A percentile compares a stretch with the other conserved stretches of the same genome.
Conservation (phyloP, 2,113 vertebrate species). For the Theristicus caerulescens region DNA sequence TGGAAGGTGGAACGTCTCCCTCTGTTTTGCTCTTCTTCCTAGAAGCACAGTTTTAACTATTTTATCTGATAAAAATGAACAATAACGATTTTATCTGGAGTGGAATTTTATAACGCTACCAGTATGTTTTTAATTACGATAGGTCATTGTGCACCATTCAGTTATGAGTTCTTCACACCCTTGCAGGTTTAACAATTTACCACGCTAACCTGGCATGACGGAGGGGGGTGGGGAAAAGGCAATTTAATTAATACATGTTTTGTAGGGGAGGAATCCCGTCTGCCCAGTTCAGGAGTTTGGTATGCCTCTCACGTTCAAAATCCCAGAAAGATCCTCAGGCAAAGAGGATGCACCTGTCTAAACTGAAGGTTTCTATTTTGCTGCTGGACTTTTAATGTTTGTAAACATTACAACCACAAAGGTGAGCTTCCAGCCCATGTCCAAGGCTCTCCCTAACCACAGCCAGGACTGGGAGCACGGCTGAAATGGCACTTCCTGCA, state of each 20-base stretch:
- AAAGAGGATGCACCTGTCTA: not conserved
- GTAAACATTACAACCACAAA: not conserved
- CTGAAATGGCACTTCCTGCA: not conserved
- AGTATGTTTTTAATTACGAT: accelerated
- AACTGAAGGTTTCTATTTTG: not conserved
- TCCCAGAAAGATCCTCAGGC: not conserved
- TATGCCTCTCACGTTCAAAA: not conserved
- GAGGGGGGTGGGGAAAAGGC: not conserved
- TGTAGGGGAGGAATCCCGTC: not conserved
- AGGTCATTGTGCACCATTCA: not conserved
- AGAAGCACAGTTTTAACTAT: not conserved
- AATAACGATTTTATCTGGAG: accelerated
- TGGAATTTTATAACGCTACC: not conserved
- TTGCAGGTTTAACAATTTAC: not conserved
- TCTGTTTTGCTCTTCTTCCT: conserved; percentile 86
- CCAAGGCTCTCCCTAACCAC: not conserved
- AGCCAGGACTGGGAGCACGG: not conserved
- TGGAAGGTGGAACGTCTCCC: conserved; percentile 89
- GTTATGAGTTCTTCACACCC: no score
- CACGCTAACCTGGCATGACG: accelerated
- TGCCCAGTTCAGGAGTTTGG: not conserved
- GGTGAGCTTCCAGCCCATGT: not conserved
- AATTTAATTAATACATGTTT: not conserved
- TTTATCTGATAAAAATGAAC: not conserved
- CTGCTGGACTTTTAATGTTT: not conserved